phyloP scores from a whole-genome alignment of 2,113 vertebrate species.

The Campylorhamphus procurvoides region DNA sequence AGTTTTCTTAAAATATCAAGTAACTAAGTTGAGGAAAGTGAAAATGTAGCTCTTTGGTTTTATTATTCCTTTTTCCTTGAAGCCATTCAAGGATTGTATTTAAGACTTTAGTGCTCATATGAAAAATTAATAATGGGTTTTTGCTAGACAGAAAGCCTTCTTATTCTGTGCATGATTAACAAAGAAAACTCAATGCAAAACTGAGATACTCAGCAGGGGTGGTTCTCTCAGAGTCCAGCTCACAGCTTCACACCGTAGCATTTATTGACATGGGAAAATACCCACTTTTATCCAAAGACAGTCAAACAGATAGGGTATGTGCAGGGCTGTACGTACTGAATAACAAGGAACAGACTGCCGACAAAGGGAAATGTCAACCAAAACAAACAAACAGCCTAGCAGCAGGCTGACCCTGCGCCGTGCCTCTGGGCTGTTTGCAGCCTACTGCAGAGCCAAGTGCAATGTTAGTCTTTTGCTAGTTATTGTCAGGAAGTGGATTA shows the following conservation, averaged over 20 bases:
- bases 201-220: conserved; percentile 32
- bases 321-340: background rate
- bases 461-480: conserved; percentile 40
- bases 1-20: conserved; percentile 36
- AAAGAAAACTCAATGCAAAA: conserved; percentile 57
- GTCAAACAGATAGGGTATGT: conserved; percentile 23
- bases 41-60: background rate
- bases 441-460: background rate
- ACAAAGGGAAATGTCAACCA: conserved; percentile 63
- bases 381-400: conserved; percentile 35
- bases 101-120: conserved; percentile 63
- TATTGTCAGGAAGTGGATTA: conserved; percentile 48
- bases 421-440: conserved; percentile 23
- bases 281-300: conserved; percentile 60
- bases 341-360: conserved; percentile 21
- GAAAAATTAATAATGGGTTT: conserved; percentile 75
- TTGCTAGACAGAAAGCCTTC: conserved; percentile 65
- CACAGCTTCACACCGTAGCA: conserved; percentile 46
- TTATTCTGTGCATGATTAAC: conserved; percentile 68
- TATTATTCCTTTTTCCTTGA: conserved; percentile 54
- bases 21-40: background rate
- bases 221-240: conserved; percentile 6
- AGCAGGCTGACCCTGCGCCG: conserved; percentile 27
- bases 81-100: conserved; percentile 48
- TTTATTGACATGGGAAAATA: conserved; percentile 43